Evolutionary conservation across 2,113 vertebrate genomes (phyloP).

Genomic region (Halcyon senegalensis): DNA sequence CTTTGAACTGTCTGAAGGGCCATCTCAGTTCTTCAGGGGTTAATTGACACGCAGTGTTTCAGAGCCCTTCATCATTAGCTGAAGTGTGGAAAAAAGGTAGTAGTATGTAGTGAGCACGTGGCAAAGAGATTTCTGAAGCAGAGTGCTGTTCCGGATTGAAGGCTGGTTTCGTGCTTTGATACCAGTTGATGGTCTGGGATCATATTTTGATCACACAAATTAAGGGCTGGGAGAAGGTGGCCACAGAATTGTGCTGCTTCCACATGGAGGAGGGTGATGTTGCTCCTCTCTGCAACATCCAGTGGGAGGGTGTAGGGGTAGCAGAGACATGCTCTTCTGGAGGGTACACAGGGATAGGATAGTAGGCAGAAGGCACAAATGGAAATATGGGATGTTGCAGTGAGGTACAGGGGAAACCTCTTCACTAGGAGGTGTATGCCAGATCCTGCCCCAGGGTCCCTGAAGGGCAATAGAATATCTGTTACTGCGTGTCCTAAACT

Average conservation of each 20-base stretch:
- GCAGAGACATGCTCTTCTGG: not conserved
- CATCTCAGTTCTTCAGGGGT: not conserved
- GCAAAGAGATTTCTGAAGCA: not conserved
- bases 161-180: not conserved
- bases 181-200: not conserved
- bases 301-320: not conserved
- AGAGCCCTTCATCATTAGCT: not conserved
- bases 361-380: not conserved
- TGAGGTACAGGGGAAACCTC: not conserved
- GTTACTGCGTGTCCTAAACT: not conserved
- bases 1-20: not conserved
- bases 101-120: not conserved
- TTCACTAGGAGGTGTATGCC: not conserved
- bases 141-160: not conserved
- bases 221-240: not conserved
- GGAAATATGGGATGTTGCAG: not conserved
- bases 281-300: not conserved
- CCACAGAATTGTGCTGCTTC: not conserved
- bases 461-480: not conserved
- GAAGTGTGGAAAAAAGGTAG: not conserved
- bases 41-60: not conserved
- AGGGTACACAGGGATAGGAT: not conserved
- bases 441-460: not conserved
- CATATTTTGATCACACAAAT: fast-evolving
- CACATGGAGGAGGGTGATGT: not conserved